Conservation (phyloP, 2,113 vertebrate species). For the Neotoma lepida region DNA sequence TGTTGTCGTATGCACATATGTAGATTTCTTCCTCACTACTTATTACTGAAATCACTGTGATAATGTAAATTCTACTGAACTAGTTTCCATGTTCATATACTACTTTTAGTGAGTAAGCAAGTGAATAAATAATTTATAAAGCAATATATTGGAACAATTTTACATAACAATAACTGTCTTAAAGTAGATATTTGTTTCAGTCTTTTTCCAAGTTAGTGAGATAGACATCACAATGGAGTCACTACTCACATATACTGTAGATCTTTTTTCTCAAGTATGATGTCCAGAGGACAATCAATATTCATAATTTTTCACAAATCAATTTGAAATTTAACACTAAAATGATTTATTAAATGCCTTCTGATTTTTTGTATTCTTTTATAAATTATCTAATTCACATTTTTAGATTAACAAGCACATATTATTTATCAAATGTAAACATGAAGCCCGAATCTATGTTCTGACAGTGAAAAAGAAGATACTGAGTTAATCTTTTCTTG, state of each 20-base stretch:
- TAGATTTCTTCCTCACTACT: not conserved
- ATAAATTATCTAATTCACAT: not conserved
- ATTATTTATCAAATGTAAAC: not conserved
- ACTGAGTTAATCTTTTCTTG: not conserved
- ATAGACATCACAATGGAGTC: not conserved
- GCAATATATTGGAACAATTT: not conserved
- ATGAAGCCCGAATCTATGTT: not conserved
- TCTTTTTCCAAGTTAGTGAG: not conserved
- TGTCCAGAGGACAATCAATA: not conserved
- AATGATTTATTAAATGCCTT: not conserved
- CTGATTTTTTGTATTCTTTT: not conserved
- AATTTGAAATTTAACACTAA: not conserved
- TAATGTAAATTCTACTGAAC: not conserved
- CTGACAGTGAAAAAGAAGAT: not conserved
- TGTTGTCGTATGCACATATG: not conserved
- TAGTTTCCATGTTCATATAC: not conserved
- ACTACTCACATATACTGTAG: not conserved
- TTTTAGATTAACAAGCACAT: not conserved
- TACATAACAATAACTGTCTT: not conserved
- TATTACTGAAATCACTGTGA: not conserved
- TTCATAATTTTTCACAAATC: not conserved
- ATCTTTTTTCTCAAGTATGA: not conserved
- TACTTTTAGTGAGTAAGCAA: constrained; percentile 14
- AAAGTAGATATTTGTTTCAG: not conserved
- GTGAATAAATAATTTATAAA: not conserved